phyloP scores from a whole-genome alignment of 2,113 vertebrate species.

The Hippocampus mohnikei region DNA sequence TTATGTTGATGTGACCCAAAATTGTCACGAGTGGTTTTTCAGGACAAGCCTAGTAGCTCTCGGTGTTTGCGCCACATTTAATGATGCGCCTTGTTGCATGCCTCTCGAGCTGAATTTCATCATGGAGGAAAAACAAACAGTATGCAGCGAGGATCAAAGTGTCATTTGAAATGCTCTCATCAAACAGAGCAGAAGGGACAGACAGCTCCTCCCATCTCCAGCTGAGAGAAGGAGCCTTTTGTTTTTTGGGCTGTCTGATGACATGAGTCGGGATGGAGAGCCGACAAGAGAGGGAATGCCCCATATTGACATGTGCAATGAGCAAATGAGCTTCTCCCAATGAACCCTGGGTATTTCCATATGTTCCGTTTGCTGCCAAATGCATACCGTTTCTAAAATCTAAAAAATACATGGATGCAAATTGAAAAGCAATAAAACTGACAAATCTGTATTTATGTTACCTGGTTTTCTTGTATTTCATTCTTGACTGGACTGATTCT shows the following conservation, averaged over 20 bases:
- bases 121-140: constrained; percentile 66
- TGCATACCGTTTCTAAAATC: constrained; percentile 40
- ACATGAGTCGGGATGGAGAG: constrained; percentile 15
- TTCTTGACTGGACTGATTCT: no score
- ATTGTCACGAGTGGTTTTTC: constrained; percentile 40
- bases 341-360: constrained; percentile 37
- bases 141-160: constrained; percentile 67
- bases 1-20: constrained; percentile 30
- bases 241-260: constrained; percentile 45
- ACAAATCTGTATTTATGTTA: constrained; percentile 43
- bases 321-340: constrained; percentile 56
- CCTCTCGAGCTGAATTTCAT: constrained; percentile 64
- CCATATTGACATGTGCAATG: constrained; percentile 34
- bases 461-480: not conserved
- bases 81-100: constrained; percentile 67
- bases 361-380: constrained; percentile 44
- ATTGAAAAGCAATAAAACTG: constrained; percentile 33
- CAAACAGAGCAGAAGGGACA: constrained; percentile 60
- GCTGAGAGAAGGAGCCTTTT: constrained; percentile 52
- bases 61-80: constrained; percentile 54
- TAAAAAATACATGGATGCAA: constrained; percentile 50
- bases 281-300: constrained; percentile 10
- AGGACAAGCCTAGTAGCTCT: constrained; percentile 41
- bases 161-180: constrained; percentile 72
- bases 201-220: constrained; percentile 64